Percentiles rank a stretch among this genome's conserved stretches.
phyloP scores from a whole-genome alignment of 2,888 invertebrate genomes.

The Rhopalosiphum nymphaeae region DNA sequence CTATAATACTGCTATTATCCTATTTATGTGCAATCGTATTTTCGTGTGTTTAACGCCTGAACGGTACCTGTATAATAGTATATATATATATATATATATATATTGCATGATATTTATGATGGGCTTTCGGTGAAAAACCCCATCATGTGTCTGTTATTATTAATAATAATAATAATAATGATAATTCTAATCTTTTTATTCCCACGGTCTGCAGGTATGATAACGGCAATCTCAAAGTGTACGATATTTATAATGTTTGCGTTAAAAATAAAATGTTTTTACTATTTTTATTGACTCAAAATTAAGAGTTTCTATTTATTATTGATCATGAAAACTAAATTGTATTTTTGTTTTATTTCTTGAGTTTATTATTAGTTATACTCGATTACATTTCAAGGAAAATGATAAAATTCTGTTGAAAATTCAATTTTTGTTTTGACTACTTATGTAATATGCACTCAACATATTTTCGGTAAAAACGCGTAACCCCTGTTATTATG shows the following conservation, averaged over 20 bases:
- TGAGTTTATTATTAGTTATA: not conserved
- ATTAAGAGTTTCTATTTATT: not conserved
- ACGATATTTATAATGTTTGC: not conserved
- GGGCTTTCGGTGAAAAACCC: not conserved
- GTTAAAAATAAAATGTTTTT: not conserved
- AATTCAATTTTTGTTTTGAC: not conserved
- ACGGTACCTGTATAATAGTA: not conserved
- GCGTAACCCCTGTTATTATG: not conserved
- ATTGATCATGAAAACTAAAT: not conserved
- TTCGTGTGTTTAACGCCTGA: not conserved
- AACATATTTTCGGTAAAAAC: not conserved
- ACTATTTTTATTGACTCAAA: not conserved
- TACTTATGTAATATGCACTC: not conserved
- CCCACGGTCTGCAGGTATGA: not conserved
- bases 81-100: not conserved
- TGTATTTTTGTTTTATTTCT: too few species aligned
- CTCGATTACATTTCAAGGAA: not conserved
- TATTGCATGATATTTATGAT: not conserved
- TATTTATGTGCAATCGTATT: not conserved
- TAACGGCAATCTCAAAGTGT: not conserved
- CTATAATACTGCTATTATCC: not conserved
- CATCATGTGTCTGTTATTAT: not conserved
- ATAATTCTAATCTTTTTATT: not conserved
- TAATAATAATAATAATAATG: too few species aligned
- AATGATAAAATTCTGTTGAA: not conserved